phyloP scores from a whole-genome alignment of 2,797 vertebrate genomes.

The Mus caroli region DNA sequence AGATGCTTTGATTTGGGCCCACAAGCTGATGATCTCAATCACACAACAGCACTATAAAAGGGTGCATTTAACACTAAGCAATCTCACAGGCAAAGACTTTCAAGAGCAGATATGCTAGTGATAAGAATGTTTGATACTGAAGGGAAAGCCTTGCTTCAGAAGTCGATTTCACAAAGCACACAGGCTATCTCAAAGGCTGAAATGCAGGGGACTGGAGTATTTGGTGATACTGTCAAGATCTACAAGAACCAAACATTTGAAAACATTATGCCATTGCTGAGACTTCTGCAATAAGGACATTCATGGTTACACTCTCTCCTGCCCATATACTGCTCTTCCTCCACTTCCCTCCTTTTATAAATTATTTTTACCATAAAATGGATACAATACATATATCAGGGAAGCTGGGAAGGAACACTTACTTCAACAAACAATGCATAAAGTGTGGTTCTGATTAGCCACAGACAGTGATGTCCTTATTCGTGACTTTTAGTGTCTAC shows the following conservation, averaged over 20 bases:
- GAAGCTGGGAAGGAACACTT: not conserved
- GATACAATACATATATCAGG: not conserved
- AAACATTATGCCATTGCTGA: not conserved
- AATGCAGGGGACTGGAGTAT: not conserved
- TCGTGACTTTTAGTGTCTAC: not conserved
- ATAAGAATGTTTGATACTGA: not conserved
- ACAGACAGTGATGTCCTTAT: not conserved
- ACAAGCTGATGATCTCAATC: not conserved
- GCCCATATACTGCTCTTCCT: not conserved
- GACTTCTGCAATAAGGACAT: not conserved
- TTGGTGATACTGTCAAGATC: not conserved
- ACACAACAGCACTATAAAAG: not conserved
- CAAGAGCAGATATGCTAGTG: not conserved
- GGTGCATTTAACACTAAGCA: not conserved
- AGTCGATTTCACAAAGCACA: not conserved
- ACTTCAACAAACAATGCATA: not conserved
- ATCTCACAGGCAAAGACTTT: not conserved
- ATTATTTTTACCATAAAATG: not conserved
- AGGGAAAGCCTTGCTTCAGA: slow-evolving; percentile 29
- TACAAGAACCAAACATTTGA: slow-evolving; percentile 1
- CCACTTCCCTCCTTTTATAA: not conserved
- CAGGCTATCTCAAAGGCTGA: slow-evolving; percentile 27
- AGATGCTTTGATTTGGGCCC: not conserved
- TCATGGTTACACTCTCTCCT: not conserved
- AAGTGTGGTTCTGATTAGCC: not conserved